phyloP scores from a whole-genome alignment of 2,888 invertebrate genomes.

The Sphecodes monilicornis region DNA sequence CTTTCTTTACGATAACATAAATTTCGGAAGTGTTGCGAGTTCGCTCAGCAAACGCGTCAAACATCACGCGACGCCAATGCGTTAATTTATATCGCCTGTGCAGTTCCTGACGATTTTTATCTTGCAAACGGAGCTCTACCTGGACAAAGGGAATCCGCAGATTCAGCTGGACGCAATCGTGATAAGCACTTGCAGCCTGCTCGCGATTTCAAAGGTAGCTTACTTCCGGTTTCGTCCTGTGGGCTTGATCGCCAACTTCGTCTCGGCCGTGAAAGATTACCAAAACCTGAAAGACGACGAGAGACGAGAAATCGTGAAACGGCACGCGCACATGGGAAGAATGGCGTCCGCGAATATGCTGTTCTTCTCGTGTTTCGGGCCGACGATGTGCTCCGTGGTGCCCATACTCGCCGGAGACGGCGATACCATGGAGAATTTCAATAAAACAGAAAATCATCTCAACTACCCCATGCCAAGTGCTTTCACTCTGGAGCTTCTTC shows the following conservation, averaged over 20 bases:
- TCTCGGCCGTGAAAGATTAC: constrained; percentile 31
- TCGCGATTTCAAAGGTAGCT: constrained; percentile 24
- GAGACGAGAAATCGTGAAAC: constrained; percentile 5
- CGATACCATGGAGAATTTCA: neutral
- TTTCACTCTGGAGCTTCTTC: neutral
- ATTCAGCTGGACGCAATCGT: constrained; percentile 2
- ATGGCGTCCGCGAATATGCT: neutral
- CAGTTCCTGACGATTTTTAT: neutral
- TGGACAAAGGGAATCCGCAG: constrained; percentile 17
- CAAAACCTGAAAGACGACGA: neutral
- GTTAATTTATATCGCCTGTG: too few relatives aligned
- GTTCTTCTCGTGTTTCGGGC: neutral
- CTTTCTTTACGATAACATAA: too few relatives aligned
- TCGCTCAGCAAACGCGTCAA: neutral
- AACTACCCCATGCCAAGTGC: constrained; percentile 21
- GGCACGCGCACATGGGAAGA: constrained; percentile 29
- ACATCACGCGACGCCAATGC: neutral
- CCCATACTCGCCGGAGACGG: neutral
- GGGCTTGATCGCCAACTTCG: constrained; percentile 23
- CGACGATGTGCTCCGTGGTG: neutral
- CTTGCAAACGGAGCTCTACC: constrained; percentile 8
- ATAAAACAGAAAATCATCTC: neutral
- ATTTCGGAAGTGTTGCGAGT: too few relatives aligned
- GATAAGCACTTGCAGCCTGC: neutral
- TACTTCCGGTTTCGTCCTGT: neutral